Percentiles rank a stretch among this genome's conserved stretches.
These are phyloP conservation scores for Phyllotreta cruciferae DNA, from an alignment of 2,888 invertebrate species.

Conservation along the genomic window DNA sequence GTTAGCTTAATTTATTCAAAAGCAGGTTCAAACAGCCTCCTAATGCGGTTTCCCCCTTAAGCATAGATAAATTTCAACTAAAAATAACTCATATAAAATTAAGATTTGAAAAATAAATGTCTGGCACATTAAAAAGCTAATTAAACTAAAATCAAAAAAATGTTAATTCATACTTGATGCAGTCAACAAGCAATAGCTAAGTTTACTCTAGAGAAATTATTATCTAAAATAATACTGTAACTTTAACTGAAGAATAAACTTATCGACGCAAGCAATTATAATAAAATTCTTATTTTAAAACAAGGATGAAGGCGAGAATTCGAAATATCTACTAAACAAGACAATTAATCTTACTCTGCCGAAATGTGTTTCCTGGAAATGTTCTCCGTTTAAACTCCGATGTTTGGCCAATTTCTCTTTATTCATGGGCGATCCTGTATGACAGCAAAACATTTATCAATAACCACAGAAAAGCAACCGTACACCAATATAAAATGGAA, in stretches of 20 bases:
- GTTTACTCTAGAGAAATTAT: too few species aligned
- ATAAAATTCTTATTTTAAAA: not conserved
- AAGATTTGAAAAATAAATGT: too few species aligned
- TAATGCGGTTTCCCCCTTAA: too few species aligned
- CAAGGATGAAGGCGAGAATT: not conserved
- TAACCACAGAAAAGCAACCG: slow-evolving; percentile 22
- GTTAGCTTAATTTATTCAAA: too few species aligned
- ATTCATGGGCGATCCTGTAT: slow-evolving; percentile 81
- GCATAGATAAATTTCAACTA: too few species aligned
- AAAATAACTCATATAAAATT: too few species aligned
- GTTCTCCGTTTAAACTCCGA: slow-evolving; percentile 73
- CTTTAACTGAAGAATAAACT: too few species aligned
- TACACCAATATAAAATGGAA: not conserved
- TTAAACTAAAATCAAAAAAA: not conserved
- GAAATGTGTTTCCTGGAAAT: slow-evolving; percentile 79
- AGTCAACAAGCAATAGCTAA: not conserved
- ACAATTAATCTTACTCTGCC: slow-evolving; percentile 72
- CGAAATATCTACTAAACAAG: slow-evolving; percentile 20
- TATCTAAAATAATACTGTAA: too few species aligned
- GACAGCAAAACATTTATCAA: slow-evolving; percentile 40
- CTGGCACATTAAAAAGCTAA: not conserved
- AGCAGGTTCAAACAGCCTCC: too few species aligned
- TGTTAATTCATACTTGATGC: not conserved
- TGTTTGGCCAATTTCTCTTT: slow-evolving; percentile 82
- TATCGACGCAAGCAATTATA: not conserved